Base-by-base conservation (phyloP, 2,888 invertebrate species). In the Agonopterix subpropinquella region DNA sequence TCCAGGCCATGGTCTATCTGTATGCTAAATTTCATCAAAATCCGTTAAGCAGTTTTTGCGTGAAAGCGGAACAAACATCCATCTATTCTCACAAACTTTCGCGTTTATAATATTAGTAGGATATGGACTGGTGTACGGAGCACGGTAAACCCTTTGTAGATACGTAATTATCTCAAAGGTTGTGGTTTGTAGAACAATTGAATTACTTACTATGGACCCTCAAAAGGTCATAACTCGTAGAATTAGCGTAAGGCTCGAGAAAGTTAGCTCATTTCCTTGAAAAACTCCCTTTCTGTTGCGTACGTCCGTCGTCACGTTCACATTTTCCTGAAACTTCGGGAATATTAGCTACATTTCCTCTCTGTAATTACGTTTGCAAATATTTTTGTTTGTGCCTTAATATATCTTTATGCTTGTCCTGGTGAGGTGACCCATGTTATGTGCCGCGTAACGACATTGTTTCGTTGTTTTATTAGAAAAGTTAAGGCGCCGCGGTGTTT, bases 201-300 rank as follows among this genome's bases (percentile, higher is more conserved):
- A 42, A 35, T 47, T 47, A 42, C 36, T 7, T 2, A 28, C 46
- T n/a, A 8, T n/a, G 15, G 10, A 18, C 8, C 36, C 18, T 13
- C 18, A 43, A 41, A 49, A 45, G 42, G 48, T 52, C 36, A 51
- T 43, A 41, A 47, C 47, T 35, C 53, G 50, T 49, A 48, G 70
- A 66, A 72, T 77, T 73, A 72, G 67, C 67, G 58, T 53, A 63
- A 45, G 63, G 66, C 62, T 63, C 63, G 52, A 28, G 56, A 76
- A 82, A 83, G 78, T 82, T 82, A 78, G 70, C 77, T 79, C 76
- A 81, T 80, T 82, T 82, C 80, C 80, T 75, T 76, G 70, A 75
- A 73, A 75, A 79, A 77, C 74, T 80, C 51, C 75, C 69, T 65
- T 65, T 71, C 73, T 73, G 75, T 73, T 73, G 72, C 73, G 76